A percentile compares a stretch with the other conserved stretches of the same genome.
Evolutionary conservation across 2,888 invertebrate genomes (phyloP).

Genomic region (Pristionchus arcanus): DNA sequence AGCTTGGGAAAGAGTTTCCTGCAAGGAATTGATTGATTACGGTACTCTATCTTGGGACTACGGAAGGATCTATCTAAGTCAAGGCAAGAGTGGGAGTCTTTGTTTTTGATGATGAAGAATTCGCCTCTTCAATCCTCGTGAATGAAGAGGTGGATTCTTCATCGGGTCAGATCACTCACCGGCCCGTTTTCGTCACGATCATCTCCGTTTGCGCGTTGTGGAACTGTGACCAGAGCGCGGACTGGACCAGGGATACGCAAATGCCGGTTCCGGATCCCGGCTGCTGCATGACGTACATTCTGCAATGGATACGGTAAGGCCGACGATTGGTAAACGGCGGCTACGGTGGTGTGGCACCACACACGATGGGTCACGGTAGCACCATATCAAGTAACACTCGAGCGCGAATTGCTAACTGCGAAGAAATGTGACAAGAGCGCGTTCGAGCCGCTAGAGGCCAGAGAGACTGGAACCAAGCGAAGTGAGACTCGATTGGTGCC

Average conservation of each 20-base stretch:
- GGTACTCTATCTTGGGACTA: not conserved
- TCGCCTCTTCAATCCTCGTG: not conserved
- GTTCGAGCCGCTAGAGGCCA: not conserved
- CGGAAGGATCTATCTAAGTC: not conserved
- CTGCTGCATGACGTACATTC: not conserved
- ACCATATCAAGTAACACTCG: not conserved
- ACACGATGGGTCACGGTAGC: not conserved
- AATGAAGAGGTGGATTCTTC: too few species aligned
- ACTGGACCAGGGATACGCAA: constrained; percentile 85
- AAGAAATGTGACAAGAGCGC: not conserved
- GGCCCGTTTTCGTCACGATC: constrained; percentile 98
- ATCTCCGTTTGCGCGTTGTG: constrained; percentile 96
- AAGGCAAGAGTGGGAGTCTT: too few species aligned
- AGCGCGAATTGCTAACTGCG: not conserved
- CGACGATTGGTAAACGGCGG: too few species aligned
- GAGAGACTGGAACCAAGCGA: not conserved
- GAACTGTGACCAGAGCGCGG: constrained; percentile 94
- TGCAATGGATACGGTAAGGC: too few species aligned
- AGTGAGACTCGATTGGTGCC: not conserved
- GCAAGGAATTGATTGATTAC: not conserved
- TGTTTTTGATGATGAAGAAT: too few species aligned
- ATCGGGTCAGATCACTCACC: constrained; percentile 83
- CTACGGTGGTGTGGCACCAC: not conserved
- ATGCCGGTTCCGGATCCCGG: not conserved
- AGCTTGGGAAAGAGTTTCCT: constrained; percentile 54